Evolutionary conservation across 2,888 invertebrate genomes (phyloP).

Genomic region (Microctonus aethiopoides): DNA sequence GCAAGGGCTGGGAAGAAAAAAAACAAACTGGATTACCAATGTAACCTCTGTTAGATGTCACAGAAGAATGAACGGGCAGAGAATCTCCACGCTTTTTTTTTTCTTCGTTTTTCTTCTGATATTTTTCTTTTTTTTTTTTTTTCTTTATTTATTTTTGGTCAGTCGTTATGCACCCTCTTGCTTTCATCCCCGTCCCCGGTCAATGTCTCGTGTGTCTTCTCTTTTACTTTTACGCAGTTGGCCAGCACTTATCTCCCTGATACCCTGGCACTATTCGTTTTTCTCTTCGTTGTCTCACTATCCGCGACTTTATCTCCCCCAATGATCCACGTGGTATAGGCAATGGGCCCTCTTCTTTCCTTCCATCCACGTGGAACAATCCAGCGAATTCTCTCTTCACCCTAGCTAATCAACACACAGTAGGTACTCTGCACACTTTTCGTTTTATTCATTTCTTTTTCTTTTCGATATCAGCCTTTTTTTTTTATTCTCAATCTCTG

Average conservation of each 20-base stretch:
- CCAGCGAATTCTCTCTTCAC: slow-evolving; percentile 27
- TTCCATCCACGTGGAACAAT: slow-evolving; percentile 40
- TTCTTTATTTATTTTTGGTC: not conserved
- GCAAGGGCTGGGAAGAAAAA: not conserved
- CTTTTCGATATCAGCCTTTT: not conserved
- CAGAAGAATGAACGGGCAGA: not conserved
- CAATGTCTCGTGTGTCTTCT: slow-evolving; percentile 15
- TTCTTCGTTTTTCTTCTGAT: not conserved
- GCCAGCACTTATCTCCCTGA: slow-evolving; percentile 39
- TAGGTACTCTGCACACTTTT: slow-evolving; percentile 3
- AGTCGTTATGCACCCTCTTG: slow-evolving; percentile 31
- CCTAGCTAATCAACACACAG: slow-evolving; percentile 34
- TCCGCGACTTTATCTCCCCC: slow-evolving; percentile 39
- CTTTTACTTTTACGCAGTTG: not conserved
- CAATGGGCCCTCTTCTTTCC: slow-evolving; percentile 30
- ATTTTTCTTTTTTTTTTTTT: not conserved
- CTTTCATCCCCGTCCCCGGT: slow-evolving; percentile 53
- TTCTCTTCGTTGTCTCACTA: slow-evolving; percentile 37
- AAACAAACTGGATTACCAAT: not conserved
- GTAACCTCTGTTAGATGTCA: not conserved
- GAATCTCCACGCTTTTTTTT: not conserved
- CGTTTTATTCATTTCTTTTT: slow-evolving; percentile 9
- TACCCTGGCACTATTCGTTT: slow-evolving; percentile 36
- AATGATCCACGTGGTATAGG: slow-evolving; percentile 32
- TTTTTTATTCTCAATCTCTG: slow-evolving; percentile 24